A percentile compares a stretch with the other conserved stretches of the same genome.
Conservation (phyloP, 2,113 vertebrate species). For the Cettia cetti region DNA sequence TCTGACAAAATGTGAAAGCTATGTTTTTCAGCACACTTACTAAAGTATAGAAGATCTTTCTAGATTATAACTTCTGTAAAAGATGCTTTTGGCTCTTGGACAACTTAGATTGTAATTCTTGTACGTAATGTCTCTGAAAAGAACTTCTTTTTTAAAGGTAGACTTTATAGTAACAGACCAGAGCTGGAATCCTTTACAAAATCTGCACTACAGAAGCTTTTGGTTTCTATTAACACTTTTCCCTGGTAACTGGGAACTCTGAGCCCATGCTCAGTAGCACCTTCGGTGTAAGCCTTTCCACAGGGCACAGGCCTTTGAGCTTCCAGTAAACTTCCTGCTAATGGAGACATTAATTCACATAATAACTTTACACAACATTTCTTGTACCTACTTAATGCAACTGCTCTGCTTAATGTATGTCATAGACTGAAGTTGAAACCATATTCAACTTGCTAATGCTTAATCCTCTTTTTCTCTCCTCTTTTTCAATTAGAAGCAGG, state of each 20-base stretch:
- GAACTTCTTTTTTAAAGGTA: neutral
- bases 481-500: constrained; percentile 73
- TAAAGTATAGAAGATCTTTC: neutral
- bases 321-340: neutral
- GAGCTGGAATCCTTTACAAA: neutral
- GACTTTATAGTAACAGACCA: neutral
- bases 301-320: neutral
- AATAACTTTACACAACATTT: neutral
- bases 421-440: neutral
- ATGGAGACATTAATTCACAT: neutral
- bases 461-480: neutral
- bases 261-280: neutral
- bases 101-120: neutral
- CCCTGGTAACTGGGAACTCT: neutral
- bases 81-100: neutral
- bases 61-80: neutral
- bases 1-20: neutral
- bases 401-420: neutral
- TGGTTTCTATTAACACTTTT: neutral
- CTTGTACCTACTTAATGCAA: neutral
- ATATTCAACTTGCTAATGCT: neutral
- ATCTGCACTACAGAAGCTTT: neutral
- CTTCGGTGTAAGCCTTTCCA: neutral
- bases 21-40: neutral
- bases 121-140: neutral